These are phyloP conservation scores for Lasioglossum leucozonium DNA, from an alignment of 2,888 invertebrate species.

Conservation along the genomic window DNA sequence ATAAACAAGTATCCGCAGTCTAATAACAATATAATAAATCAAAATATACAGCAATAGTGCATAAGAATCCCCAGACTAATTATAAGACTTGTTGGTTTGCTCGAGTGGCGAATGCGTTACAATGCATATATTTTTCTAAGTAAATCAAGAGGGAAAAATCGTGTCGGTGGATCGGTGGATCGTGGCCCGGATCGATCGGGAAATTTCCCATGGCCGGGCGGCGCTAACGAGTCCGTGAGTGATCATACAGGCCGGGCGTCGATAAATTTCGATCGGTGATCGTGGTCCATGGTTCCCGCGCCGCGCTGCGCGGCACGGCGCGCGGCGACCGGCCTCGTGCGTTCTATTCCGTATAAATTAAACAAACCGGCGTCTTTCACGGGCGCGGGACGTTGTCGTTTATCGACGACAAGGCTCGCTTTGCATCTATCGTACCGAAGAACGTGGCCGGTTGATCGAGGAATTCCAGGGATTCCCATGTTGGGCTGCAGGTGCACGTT, in stretches of 20 bases:
- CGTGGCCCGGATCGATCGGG: background rate
- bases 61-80: no score
- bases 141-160: background rate
- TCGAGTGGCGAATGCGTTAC: no score
- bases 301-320: background rate
- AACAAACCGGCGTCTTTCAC: slow-evolving; percentile 58
- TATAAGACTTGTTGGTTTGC: no score
- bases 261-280: slow-evolving; percentile 52
- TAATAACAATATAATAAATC: no score
- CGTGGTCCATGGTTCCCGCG: slow-evolving; percentile 5
- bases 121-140: no score
- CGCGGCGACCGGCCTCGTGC: background rate
- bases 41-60: no score
- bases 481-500: slow-evolving; percentile 68
- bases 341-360: slow-evolving; percentile 58
- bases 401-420: slow-evolving; percentile 66
- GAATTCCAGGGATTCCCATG: slow-evolving; percentile 72
- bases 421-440: slow-evolving; percentile 71
- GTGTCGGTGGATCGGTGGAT: background rate
- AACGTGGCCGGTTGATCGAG: slow-evolving; percentile 62
- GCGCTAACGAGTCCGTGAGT: slow-evolving; percentile 40
- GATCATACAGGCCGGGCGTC: slow-evolving; percentile 42
- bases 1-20: no score
- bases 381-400: slow-evolving; percentile 61
- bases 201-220: slow-evolving; percentile 24